Evolutionary conservation across 1,140 invertebrate species (phyloP).

Genomic region (Saccostrea cuccullata): DNA sequence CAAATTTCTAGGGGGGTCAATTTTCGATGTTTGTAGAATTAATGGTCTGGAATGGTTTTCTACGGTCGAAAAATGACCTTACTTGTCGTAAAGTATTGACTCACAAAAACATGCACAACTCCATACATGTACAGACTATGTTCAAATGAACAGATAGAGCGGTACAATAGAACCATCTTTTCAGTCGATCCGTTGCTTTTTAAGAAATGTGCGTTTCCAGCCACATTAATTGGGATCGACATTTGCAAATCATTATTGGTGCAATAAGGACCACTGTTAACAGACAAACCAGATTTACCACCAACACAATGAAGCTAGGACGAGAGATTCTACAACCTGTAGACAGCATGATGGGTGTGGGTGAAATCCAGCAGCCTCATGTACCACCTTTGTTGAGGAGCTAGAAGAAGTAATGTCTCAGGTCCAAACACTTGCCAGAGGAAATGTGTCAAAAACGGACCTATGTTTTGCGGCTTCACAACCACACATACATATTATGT

Average conservation of each 20-base stretch:
- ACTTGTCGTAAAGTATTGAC: too few relatives aligned
- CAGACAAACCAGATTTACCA: constrained; percentile 48
- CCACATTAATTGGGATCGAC: constrained; percentile 32
- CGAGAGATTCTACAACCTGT: constrained; percentile 38
- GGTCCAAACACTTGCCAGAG: constrained; percentile 17
- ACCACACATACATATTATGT: constrained; percentile 15
- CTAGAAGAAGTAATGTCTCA: neutral
- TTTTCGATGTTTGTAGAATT: too few relatives aligned
- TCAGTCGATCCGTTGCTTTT: constrained; percentile 45
- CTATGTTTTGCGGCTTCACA: constrained; percentile 10
- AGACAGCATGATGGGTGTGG: neutral
- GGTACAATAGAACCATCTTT: constrained; percentile 21
- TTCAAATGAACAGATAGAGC: too few relatives aligned
- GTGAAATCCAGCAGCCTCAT: neutral
- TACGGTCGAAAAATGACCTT: too few relatives aligned
- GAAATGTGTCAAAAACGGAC: constrained; percentile 40
- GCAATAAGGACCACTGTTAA: constrained; percentile 48
- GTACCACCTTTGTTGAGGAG: neutral
- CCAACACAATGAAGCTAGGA: constrained; percentile 54
- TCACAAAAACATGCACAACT: too few relatives aligned
- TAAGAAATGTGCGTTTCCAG: neutral
- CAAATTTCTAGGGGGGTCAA: too few relatives aligned
- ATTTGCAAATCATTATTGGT: constrained; percentile 50
- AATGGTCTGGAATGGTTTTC: too few relatives aligned
- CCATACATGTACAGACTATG: too few relatives aligned